Evolutionary conservation across 2,797 vertebrate species (phyloP).

Genomic region (Loriculus beryllinus): DNA sequence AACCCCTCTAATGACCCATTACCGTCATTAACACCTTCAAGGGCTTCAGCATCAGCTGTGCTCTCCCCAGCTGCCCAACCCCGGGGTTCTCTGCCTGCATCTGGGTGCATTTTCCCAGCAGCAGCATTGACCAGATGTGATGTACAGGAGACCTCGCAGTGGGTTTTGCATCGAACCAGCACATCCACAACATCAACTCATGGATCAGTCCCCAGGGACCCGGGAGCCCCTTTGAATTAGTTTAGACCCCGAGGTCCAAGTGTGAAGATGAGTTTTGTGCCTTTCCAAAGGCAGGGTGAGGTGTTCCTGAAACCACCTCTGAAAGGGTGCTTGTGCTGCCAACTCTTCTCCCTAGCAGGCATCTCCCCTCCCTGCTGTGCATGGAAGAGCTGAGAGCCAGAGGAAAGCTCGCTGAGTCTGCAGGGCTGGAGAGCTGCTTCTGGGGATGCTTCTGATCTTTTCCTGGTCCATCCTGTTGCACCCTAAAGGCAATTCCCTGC

Average conservation of each 20-base stretch:
- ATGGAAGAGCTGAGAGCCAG: not conserved
- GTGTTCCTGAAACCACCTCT: rapidly evolving
- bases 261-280: not conserved
- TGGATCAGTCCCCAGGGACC: not conserved
- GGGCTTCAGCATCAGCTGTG: not conserved
- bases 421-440: not conserved
- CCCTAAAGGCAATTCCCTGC: not conserved
- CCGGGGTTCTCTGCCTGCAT: rapidly evolving
- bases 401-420: not conserved
- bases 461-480: no score
- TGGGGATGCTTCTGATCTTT: not conserved
- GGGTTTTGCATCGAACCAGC: not conserved
- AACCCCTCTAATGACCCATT: not conserved
- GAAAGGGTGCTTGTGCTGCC: not conserved
- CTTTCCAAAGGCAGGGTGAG: not conserved
- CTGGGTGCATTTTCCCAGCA: not conserved
- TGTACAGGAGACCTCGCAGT: rapidly evolving
- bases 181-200: not conserved
- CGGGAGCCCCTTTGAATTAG: rapidly evolving
- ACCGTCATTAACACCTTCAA: not conserved
- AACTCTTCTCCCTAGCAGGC: no score
- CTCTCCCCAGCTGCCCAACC: not conserved
- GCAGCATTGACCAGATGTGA: not conserved
- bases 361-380: not conserved
- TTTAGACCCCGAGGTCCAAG: not conserved